Evolutionary conservation across 2,797 vertebrate species (phyloP).

Genomic region (Spatula clypeata): DNA sequence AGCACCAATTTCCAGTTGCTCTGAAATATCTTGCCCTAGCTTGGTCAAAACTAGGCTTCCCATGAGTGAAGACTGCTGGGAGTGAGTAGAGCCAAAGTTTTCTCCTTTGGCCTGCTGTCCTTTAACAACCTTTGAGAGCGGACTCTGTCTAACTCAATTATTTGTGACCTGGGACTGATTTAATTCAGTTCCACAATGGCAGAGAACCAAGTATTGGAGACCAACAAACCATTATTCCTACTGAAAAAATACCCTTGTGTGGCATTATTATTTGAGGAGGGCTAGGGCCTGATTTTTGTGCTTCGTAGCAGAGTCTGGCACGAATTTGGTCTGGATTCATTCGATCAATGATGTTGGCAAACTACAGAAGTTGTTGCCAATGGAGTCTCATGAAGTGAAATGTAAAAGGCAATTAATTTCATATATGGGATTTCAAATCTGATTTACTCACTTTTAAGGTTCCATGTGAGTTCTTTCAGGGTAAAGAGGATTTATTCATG

Average conservation of each 20-base stretch:
- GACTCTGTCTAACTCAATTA: slow-evolving; percentile 73
- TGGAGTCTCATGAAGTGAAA: slow-evolving; percentile 19
- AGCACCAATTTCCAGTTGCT: neutral
- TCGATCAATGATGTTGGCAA: slow-evolving; percentile 20
- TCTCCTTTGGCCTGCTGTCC: slow-evolving; percentile 45
- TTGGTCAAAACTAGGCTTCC: slow-evolving; percentile 4
- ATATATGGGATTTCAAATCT: neutral
- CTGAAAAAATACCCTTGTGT: slow-evolving; percentile 56
- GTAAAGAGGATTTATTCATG: neutral
- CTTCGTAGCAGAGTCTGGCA: neutral
- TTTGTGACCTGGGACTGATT: slow-evolving; percentile 64
- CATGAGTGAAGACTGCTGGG: neutral
- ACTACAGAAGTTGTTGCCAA: neutral
- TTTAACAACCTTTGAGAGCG: slow-evolving; percentile 41
- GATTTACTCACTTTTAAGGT: neutral
- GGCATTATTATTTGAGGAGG: slow-evolving; percentile 39
- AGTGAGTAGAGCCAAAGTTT: slow-evolving; percentile 20
- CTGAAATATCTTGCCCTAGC: neutral
- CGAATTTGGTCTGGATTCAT: slow-evolving; percentile 46
- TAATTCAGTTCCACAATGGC: slow-evolving; percentile 73
- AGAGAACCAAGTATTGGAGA: slow-evolving; percentile 62
- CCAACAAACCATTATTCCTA: slow-evolving; percentile 62
- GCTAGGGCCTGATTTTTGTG: slow-evolving; percentile 42
- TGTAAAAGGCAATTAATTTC: slow-evolving; percentile 26
- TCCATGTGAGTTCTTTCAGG: neutral